Evolutionary conservation across 1,140 invertebrate species (phyloP), one percentile per base, ranked within the genome.

Genomic region (Carcinoscorpius rotundicauda): DNA sequence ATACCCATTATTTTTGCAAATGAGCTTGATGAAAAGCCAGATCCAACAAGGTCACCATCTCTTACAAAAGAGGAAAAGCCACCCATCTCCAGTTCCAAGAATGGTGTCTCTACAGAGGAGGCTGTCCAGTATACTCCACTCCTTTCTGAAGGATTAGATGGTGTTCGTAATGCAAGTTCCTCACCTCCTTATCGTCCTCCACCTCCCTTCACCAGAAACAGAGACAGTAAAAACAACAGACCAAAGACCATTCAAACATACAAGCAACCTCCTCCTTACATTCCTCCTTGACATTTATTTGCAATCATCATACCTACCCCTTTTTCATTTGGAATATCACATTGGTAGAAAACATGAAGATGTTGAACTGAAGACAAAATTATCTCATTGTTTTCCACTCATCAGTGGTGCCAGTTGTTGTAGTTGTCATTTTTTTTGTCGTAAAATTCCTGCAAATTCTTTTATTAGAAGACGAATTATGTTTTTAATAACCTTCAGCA

Each of bases 31-130:
- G 92, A 96, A 72, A 88, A 91, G 73, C 88, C 86, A 3, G 87
- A 75, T 65, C 86, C 86, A 49, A 90, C 91, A 71, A 94, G 93
- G 78, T 85, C 86, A 52, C 91, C 92, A 3, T 85, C 95, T 3
- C 94, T 96, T 67, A 82, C 95, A 76, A 89, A 92, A 70, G 91
- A 95, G 68, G 91, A 94, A 74, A 93, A 92, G 75, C 91, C 92
- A 29, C 91, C 92, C 0, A 77, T 93, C 64, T 85, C 86, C 8
- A n/a, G 53, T 55, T 8, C 53, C 53, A n/a, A 55, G 53, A 55
- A 8, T 8, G n/a, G 53, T 9, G 8, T 9, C 53, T n/a, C 8
- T 8, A n/a, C 8, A 55, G n/a, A n/a, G n/a, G 8, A 8, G 8
- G n/a, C 8, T 29, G 10, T 49, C 5, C 49, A 61, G 49, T 62